Evolutionary conservation across 2,113 vertebrate genomes (phyloP), one percentile per base, ranked within the genome.

Genomic region (Passer domesticus): DNA sequence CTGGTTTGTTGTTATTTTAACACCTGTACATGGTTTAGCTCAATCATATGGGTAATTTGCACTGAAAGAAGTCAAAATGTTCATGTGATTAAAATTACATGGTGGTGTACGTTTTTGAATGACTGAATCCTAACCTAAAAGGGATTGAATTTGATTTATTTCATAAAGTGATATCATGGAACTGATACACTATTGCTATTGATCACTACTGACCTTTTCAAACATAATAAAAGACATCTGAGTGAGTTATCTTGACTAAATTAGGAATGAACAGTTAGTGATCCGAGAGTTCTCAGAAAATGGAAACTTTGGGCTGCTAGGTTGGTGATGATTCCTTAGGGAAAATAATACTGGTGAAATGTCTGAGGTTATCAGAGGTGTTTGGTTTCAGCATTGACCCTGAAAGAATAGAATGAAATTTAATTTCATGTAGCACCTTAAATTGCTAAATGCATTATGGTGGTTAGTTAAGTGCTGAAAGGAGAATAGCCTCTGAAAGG

Each of bases 231-330:
- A 95, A 94, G 44, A 30, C 28, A 63, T 79, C 33, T 76, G 56
- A 90, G 33, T 41, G 75, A 85, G 44, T 27, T 91, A 83, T 74
- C 85, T 15, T 87, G 80, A 92, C 91, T 92, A 94, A 95, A 66
- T 92, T 91, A 85, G 49, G 68, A 73, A 68, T 80, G 67, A 95
- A 50, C 56, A 83, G 8, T 89, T 92, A 76, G 62, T 79, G 74
- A 95, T 72, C 43, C 10, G 13, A 85, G 56, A 80, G 28, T 76
- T 80, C 33, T 85, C 15, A 60, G 77, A 56, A 91, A 96, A 93
- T 79, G 70, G 39, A 70, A 86, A 90, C 63, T 72, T 67, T 49
- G 74, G 37, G 18, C 81, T 7, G 2, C 81, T 62, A 82, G 31
- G 33, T 66, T 47, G 12, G 35, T 88, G 58, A 79, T 18, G 6